phyloP scores from a whole-genome alignment of 37 sponge, comb jelly and placozoan species.

The Diacarnus erythraeanus region DNA sequence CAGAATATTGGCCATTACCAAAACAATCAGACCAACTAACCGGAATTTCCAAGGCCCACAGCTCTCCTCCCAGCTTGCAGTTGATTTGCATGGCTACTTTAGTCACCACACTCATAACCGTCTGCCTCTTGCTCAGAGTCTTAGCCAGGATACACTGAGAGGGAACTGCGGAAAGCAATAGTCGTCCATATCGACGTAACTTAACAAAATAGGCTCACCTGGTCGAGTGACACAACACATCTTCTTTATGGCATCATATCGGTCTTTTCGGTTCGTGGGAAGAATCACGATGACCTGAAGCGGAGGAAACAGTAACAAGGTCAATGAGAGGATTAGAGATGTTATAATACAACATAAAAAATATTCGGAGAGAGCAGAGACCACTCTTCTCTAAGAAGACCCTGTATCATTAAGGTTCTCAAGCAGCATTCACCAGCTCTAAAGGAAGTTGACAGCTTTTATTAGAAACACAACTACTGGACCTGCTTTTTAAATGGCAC shows the following conservation, averaged over 20 bases:
- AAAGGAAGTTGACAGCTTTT: too few relatives aligned
- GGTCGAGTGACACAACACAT: constrained; percentile 82
- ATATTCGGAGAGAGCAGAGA: too few relatives aligned
- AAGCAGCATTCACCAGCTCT: too few relatives aligned
- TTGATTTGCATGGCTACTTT: constrained; percentile 94
- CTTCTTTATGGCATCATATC: constrained; percentile 97
- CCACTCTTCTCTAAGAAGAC: too few relatives aligned
- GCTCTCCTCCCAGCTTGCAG: constrained; percentile 94
- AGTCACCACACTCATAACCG: constrained; percentile 90
- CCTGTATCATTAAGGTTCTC: too few relatives aligned
- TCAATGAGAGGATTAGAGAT: too few relatives aligned
- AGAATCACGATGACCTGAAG: constrained; percentile 82
- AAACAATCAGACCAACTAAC: constrained; percentile 32
- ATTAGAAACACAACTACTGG: too few relatives aligned
- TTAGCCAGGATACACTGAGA: constrained; percentile 75
- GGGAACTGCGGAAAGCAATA: constrained; percentile 48
- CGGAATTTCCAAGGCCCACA: constrained; percentile 94
- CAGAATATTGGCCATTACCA: not conserved
- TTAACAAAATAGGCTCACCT: constrained; percentile 20
- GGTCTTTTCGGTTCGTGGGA: constrained; percentile 86
- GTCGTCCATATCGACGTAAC: not conserved
- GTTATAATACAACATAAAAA: too few relatives aligned
- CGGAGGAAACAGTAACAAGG: too few relatives aligned
- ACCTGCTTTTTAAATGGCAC: too few relatives aligned
- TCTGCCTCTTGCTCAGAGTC: constrained; percentile 78